These are phyloP conservation scores for Aphidoletes aphidimyza DNA, from an alignment of 2,888 invertebrate genomes.

Conservation along the genomic window DNA sequence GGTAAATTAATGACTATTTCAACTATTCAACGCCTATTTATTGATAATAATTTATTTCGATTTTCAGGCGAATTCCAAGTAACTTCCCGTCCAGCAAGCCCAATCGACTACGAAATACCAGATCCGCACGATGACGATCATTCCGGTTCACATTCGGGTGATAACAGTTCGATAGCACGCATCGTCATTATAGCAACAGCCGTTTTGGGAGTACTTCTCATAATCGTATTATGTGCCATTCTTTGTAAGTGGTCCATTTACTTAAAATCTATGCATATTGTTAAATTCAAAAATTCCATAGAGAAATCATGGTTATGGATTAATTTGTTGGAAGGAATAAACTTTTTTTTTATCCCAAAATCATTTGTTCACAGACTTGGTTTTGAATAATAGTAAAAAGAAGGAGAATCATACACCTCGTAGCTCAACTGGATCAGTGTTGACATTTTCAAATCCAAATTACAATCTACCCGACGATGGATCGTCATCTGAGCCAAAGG, in stretches of 20 bases:
- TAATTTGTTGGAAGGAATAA: too few relatives aligned
- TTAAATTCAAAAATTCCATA: not conserved
- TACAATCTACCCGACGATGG: conserved; percentile 73
- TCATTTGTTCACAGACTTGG: conserved; percentile 38
- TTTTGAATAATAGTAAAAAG: conserved; percentile 62
- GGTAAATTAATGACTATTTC: not conserved
- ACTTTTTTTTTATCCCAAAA: not conserved
- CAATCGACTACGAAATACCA: not conserved
- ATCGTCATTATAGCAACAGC: conserved; percentile 64
- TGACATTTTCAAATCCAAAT: conserved; percentile 91
- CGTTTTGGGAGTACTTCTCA: conserved; percentile 63
- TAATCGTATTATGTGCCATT: conserved; percentile 65
- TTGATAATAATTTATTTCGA: not conserved
- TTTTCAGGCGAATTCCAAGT: conserved; percentile 5
- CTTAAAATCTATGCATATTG: not conserved
- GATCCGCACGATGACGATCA: not conserved
- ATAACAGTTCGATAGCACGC: conserved; percentile 26
- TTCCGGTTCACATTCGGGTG: not conserved
- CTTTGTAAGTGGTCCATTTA: conserved; percentile 61
- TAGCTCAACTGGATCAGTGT: conserved; percentile 75
- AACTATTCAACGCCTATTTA: not conserved
- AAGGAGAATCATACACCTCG: conserved; percentile 69
- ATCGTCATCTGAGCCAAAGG: conserved; percentile 67
- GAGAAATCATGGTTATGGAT: not conserved
- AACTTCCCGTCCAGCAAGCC: not conserved